These are phyloP conservation scores for Eupelmus urozonus DNA, from an alignment of 2,888 invertebrate genomes.

Conservation along the genomic window DNA sequence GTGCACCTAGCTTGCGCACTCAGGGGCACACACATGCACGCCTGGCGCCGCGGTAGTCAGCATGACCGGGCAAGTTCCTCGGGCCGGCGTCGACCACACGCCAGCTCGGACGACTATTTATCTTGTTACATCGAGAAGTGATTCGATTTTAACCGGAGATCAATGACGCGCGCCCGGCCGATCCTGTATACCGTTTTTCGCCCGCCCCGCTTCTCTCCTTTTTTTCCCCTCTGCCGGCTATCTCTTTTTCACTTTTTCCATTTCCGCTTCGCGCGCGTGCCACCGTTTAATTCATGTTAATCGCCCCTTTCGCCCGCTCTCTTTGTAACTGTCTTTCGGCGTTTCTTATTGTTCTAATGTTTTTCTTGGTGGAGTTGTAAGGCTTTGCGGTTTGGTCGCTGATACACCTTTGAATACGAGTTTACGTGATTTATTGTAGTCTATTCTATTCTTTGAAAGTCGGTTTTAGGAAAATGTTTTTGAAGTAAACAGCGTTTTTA, in stretches of 20 bases:
- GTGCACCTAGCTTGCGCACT: too few relatives aligned
- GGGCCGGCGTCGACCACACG: constrained; percentile 63
- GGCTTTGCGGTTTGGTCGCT: too few relatives aligned
- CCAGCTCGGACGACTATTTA: constrained; percentile 68
- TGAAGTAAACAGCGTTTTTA: too few relatives aligned
- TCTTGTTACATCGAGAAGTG: constrained; percentile 71
- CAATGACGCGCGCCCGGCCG: constrained; percentile 66
- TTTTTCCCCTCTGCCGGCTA: not conserved
- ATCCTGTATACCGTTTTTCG: not conserved
- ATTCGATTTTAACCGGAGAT: constrained; percentile 73
- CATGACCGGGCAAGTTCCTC: constrained; percentile 62
- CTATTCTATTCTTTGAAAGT: too few relatives aligned
- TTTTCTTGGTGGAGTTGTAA: too few relatives aligned
- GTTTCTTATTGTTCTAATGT: too few relatives aligned
- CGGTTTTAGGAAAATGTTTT: too few relatives aligned
- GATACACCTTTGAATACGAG: too few relatives aligned
- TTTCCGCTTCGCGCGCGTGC: constrained; percentile 22
- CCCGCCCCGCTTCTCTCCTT: not conserved
- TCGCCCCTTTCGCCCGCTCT: not conserved
- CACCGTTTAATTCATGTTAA: not conserved
- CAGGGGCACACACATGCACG: constrained; percentile 52
- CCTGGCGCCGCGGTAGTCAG: constrained; percentile 66
- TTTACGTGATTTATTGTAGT: too few relatives aligned
- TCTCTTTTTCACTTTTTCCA: constrained; percentile 2
- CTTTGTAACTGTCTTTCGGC: too few relatives aligned